Evolutionary conservation across 2,888 invertebrate genomes (phyloP), one percentile per base, ranked within the genome.

Genomic region (Scaptomyza flava): DNA sequence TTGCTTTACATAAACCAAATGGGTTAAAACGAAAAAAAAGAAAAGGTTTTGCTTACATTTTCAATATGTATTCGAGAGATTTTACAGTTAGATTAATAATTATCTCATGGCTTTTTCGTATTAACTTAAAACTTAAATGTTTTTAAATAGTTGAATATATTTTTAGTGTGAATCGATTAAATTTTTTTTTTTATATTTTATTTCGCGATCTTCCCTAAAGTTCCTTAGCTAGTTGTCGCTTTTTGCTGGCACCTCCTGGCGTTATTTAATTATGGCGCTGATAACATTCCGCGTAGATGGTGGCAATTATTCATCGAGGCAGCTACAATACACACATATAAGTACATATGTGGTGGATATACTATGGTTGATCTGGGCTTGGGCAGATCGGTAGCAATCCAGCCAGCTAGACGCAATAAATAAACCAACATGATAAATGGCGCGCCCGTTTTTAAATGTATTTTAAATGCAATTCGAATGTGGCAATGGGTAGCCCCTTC

Each of bases 221-320:
- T 11, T 3, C 27, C 20, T 53, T 11, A 31, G 43, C 59, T 23
- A 51, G 36, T 42, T 72, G 41, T n/a, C 17, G 48, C 33, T 31
- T 11, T 30, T n/a, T 12, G 11, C 17, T 9, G 60, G 51, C 53
- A 64, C 91, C 91, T 91, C 90, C 91, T 83, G 91, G 91, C 89
- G 91, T 86, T 91, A 91, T 91, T 91, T 91, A 91, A 91, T 91
- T 91, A 91, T 90, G 89, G 87, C 89, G 90, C 91, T 91, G 91
- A 91, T 91, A 91, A 90, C 89, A 82, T 88, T 89, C 89, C 90
- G 91, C 87, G 87, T 90, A 90, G 90, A 90, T 91, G 91, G 89
- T 89, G 86, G 91, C 91, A 91, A 91, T 91, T 91, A 90, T 90
- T 91, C 91, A 91, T 90, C 85, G 74, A 59, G 68, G 53, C 77